These are phyloP conservation scores for Stichopus chloronotus DNA, from an alignment of 35 echinoderm and acorn worm species.

Conservation along the genomic window DNA sequence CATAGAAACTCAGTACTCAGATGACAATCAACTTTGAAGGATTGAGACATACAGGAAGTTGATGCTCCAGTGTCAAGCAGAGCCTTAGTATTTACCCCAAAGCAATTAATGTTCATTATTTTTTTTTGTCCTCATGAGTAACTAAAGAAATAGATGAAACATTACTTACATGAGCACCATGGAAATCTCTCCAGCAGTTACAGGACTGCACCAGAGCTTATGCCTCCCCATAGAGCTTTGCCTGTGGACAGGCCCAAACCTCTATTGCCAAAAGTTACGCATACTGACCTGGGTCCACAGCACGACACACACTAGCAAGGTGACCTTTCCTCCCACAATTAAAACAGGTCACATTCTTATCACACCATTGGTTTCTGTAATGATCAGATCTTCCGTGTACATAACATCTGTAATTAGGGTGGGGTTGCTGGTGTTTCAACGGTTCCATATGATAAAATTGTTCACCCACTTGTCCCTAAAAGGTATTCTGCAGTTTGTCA, in stretches of 20 bases:
- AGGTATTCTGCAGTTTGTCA: not conserved
- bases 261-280: not conserved
- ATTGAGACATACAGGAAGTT: conserved; percentile 29
- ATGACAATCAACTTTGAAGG: too few relatives aligned
- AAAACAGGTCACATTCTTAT: not conserved
- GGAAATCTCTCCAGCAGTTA: not conserved
- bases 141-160: conserved; percentile 8
- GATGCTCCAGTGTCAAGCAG: conserved; percentile 47
- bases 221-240: conserved; percentile 39
- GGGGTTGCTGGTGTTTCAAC: not conserved
- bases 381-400: conserved; percentile 34
- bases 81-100: conserved; percentile 3
- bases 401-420: not conserved
- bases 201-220: conserved; percentile 12
- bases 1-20: too few relatives aligned
- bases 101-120: conserved; percentile 16
- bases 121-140: conserved; percentile 37
- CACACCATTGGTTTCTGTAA: conserved; percentile 13
- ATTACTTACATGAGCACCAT: not conserved
- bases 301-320: conserved; percentile 23
- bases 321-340: conserved; percentile 37
- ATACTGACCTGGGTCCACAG: conserved; percentile 31
- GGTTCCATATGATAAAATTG: not conserved
- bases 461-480: not conserved
- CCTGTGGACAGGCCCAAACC: conserved; percentile 29